Percentiles rank a stretch among this genome's conserved stretches.
Conservation (phyloP, 2,797 vertebrate genomes). For the Halcyon smyrnensis region DNA sequence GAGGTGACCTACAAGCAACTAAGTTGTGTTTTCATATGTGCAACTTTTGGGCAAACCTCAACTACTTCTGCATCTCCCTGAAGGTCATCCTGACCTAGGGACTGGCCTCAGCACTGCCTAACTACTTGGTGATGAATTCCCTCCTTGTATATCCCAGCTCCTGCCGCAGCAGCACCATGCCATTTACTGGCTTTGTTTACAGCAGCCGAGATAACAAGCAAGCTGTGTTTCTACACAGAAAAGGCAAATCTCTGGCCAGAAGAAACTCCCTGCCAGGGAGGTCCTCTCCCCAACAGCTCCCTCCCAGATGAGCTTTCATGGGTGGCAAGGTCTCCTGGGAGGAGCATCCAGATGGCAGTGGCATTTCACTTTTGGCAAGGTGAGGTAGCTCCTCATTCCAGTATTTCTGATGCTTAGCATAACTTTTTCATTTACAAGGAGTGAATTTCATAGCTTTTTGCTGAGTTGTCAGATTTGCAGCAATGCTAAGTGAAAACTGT, state of each 20-base stretch:
- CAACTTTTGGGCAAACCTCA: background rate
- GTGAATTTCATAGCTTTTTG: background rate
- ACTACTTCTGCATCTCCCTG: background rate
- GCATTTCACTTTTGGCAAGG: background rate
- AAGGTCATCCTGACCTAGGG: slow-evolving; percentile 15
- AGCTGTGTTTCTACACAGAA: background rate
- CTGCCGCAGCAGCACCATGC: background rate
- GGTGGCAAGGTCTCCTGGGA: background rate
- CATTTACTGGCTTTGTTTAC: background rate
- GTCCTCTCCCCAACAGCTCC: background rate
- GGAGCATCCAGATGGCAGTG: background rate
- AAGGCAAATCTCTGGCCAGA: background rate
- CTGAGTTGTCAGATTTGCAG: background rate
- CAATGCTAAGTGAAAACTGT: background rate
- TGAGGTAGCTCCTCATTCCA: background rate
- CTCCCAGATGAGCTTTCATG: background rate
- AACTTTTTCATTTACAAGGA: background rate
- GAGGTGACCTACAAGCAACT: background rate
- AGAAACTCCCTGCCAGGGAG: background rate
- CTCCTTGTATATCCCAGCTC: background rate
- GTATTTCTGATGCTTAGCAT: background rate
- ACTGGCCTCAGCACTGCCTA: background rate
- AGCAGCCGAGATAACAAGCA: background rate
- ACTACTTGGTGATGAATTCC: background rate
- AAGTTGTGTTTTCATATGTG: background rate